Evolutionary conservation across 2,888 invertebrate genomes (phyloP), one percentile per base, ranked within the genome.

Genomic region (Morpho deidamia): DNA sequence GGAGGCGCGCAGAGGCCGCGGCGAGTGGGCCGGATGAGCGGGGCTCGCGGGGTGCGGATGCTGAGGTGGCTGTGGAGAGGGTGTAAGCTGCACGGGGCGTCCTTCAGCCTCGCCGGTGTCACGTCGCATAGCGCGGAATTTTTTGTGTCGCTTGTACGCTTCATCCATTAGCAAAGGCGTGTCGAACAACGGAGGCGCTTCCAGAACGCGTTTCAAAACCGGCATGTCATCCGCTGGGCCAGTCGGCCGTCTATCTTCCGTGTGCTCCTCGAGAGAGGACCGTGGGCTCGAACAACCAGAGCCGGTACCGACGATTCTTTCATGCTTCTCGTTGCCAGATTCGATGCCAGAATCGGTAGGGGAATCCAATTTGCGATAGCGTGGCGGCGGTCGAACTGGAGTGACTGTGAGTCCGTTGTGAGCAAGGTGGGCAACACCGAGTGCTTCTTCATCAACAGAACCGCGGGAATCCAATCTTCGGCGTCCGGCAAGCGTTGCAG

Each of bases 261-360:
- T 83, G 62, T 94, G 94, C 71, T 96, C 96, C 73, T 96, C 95
- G 49, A 96, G 92, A 7, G 94, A 94, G 4, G 95, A 96, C 37
- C 96, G 91, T 33, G 96, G 97, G 80, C 95, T 96, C 62, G 96
- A 96, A 84, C 97, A 97, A 4, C 95, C 93, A 14, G 96, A 88
- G 69, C 93, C 91, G 66, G 93, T 91, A 68, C 93, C 90, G 71
- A 93, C 89, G 77, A 90, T 90, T 70, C 94, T 92, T 76, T 96
- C 96, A 58, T 95, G 92, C 72, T 96, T 96, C 78, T 97, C 97
- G 58, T 96, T 96, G 38, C 97, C 97, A 8, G 96, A 96, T 78
- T 97, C 97, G 74, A 97, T 97, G 45, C 97, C 97, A 50, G 97
- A 97, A 81, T 97, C 97, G 61, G 95, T 96, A 33, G 97, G 97